These are phyloP conservation scores for Helostoma temminkii DNA, from an alignment of 2,797 vertebrate species.

Conservation along the genomic window DNA sequence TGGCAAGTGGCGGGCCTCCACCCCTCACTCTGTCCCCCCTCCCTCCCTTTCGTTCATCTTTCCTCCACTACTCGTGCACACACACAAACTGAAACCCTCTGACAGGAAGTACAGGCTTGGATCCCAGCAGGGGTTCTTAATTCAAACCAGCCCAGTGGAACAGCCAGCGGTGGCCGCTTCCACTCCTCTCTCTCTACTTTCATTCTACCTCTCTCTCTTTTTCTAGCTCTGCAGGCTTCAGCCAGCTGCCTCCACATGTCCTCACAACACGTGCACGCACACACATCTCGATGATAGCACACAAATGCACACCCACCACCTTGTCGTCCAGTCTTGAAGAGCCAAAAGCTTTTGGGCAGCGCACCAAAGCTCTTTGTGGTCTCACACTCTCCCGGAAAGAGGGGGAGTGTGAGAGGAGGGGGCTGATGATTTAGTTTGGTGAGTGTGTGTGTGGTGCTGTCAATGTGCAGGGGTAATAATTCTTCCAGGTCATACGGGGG, in stretches of 20 bases:
- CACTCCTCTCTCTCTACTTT: constrained; percentile 50
- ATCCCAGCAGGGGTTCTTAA: constrained; percentile 88
- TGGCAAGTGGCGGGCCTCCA: constrained; percentile 53
- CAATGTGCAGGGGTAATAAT: constrained; percentile 36
- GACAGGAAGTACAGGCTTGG: constrained; percentile 88
- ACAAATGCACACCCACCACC: constrained; percentile 57
- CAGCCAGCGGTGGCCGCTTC: constrained; percentile 83
- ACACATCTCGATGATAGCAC: constrained; percentile 46
- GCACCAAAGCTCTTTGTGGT: constrained; percentile 75
- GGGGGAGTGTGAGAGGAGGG: constrained; percentile 38
- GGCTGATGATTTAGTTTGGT: constrained; percentile 11
- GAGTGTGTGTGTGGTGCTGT: constrained; percentile 24
- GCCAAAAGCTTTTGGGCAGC: constrained; percentile 70
- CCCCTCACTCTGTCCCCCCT: constrained; percentile 35
- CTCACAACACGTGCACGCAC: constrained; percentile 54
- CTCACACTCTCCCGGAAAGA: constrained; percentile 62
- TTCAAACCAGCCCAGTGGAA: constrained; percentile 88
- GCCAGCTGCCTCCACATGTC: constrained; percentile 73
- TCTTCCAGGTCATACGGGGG: constrained; percentile 68
- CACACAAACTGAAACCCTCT: constrained; percentile 67
- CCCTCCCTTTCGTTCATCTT: constrained; percentile 38
- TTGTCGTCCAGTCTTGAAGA: constrained; percentile 59
- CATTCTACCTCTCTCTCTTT: constrained; percentile 24
- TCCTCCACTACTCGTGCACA: constrained; percentile 38
- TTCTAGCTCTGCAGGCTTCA: constrained; percentile 56